Evolutionary conservation across 2,797 vertebrate species (phyloP).

Genomic region (Rhincodon typus): DNA sequence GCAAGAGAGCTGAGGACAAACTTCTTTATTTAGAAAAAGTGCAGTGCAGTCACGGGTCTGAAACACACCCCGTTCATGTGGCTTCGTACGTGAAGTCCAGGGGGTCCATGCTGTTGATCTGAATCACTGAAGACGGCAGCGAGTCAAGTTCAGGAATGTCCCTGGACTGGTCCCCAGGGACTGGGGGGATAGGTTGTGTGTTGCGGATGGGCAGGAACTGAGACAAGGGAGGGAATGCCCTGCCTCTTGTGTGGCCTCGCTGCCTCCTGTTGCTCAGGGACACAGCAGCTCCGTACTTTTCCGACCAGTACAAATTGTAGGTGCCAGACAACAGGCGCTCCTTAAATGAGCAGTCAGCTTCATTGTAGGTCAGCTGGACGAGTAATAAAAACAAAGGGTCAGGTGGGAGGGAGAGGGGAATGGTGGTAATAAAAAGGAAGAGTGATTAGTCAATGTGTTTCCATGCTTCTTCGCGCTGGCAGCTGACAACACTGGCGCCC

Average conservation of each 20-base stretch:
- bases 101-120: conserved; percentile 69
- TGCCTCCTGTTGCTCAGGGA: conserved; percentile 73
- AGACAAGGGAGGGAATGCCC: conserved; percentile 62
- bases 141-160: conserved; percentile 42
- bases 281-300: conserved; percentile 60
- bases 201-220: conserved; percentile 81
- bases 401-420: too few relatives aligned
- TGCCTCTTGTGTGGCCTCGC: conserved; percentile 60
- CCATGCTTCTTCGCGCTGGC: not conserved
- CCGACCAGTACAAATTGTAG: conserved; percentile 78
- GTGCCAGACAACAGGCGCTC: conserved; percentile 76
- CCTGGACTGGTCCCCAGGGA: conserved; percentile 43
- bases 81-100: conserved; percentile 71
- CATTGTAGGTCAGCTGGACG: conserved; percentile 62
- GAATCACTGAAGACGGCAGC: conserved; percentile 35
- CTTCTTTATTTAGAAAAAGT: too few relatives aligned
- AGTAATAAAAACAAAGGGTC: not conserved
- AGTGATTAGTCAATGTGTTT: not conserved
- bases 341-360: conserved; percentile 78
- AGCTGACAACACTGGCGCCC: not conserved
- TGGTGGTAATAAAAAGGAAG: not conserved
- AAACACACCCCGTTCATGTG: conserved; percentile 46
- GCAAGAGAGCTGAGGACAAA: not conserved
- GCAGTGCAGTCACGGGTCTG: not conserved
- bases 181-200: conserved; percentile 50